Conservation (phyloP, 2,797 vertebrate genomes). For the Pipistrellus nathusii region DNA sequence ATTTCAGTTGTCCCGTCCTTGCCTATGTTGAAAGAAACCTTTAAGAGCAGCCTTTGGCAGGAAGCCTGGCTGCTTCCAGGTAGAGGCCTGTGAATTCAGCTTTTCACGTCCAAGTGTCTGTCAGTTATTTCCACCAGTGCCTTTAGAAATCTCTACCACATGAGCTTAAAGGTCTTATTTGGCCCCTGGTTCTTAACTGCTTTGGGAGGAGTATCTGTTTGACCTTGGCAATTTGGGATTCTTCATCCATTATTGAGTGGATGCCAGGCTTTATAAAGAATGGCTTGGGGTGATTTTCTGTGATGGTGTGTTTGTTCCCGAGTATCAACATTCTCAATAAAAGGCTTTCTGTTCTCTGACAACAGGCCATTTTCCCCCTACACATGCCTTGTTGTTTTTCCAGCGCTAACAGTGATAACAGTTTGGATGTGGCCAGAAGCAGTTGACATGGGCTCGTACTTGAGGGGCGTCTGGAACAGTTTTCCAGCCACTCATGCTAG, state of each 20-base stretch:
- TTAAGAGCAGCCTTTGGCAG: conserved; percentile 66
- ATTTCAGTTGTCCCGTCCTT: conserved; percentile 37
- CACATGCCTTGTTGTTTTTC: conserved; percentile 76
- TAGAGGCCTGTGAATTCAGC: conserved; percentile 69
- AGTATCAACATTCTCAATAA: conserved; percentile 73
- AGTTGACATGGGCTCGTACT: conserved; percentile 9
- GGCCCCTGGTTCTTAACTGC: conserved; percentile 56
- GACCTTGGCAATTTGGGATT: conserved; percentile 56
- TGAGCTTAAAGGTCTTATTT: conserved; percentile 62
- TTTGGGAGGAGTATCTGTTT: conserved; percentile 69
- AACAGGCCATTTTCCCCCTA: conserved; percentile 70
- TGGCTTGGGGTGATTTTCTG: conserved; percentile 68
- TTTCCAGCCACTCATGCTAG: conserved; percentile 2
- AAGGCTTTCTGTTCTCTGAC: conserved; percentile 80
- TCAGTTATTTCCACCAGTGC: conserved; percentile 34
- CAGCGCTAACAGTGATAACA: conserved; percentile 65
- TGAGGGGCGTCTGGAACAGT: conserved; percentile 56
- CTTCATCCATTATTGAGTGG: conserved; percentile 62
- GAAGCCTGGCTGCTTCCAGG: conserved; percentile 62
- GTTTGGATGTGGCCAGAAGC: conserved; percentile 74
- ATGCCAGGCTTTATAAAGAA: conserved; percentile 73
- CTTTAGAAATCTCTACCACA: conserved; percentile 54
- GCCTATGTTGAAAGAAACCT: conserved; percentile 65
- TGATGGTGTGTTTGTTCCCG: conserved; percentile 79
- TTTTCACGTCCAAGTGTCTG: conserved; percentile 55